Base-by-base conservation (phyloP, 2,888 invertebrate genomes). In the Acholoe squamosa region DNA sequence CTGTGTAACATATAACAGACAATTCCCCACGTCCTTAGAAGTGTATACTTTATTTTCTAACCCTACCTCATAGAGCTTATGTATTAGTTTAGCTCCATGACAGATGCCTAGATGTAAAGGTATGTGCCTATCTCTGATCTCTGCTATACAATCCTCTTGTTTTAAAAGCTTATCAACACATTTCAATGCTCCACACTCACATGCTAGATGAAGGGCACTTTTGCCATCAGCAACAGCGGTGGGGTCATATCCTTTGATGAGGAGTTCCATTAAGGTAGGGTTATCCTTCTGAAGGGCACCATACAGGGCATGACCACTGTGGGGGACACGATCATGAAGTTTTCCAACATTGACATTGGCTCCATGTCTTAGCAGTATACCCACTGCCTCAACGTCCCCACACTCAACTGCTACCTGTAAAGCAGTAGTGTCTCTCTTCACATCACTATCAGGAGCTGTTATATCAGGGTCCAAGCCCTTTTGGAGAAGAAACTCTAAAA, bases 351-450 rank as follows among this genome's bases (percentile, higher is more conserved):
- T 61, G n/a, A 61, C 61, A 61, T 61, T 61, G n/a, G 61, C 61
- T 3, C n/a, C n/a, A 61, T 61, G 61, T 19, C 19, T 61, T n/a
- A 61, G 3, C 3, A 61, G 61, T n/a, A 61, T 19, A 1, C n/a
- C 61, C 61, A 61, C 61, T 7, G 61, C 61, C n/a, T n/a, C n/a
- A n/a, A 61, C 22, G 19, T 61, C n/a, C 19, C n/a, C n/a, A n/a
- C 61, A 61, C 61, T 61, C 61, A 61, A 61, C 61, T 7, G 61
- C 61, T 61, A n/a, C 61, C n/a, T 61, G 61, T n/a, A 61, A 61
- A 7, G 61, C 61, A 61, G 61, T 61, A n/a, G 61, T 61, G 7
- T n/a, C 61, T 14, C 61, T 61, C n/a, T 19, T 61, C 19, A n/a
- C 22, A n/a, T 61, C 61, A 61, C n/a, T 61, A 61, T 61, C 61